These are phyloP conservation scores for Camponotus vicinus DNA, from an alignment of 1,140 invertebrate genomes.

Conservation along the genomic window DNA sequence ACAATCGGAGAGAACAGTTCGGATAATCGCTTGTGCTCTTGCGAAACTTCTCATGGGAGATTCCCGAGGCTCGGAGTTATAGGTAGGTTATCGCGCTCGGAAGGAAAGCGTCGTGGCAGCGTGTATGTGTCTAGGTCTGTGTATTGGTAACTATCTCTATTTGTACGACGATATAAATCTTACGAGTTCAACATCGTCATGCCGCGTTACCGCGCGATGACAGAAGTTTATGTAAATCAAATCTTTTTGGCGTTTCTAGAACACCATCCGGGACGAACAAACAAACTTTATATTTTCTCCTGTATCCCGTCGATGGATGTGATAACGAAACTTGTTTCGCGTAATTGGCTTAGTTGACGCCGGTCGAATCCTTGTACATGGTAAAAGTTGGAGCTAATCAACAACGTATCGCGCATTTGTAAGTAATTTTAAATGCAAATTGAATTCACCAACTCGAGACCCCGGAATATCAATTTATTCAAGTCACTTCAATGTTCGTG, in stretches of 20 bases:
- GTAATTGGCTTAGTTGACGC: conserved; percentile 34
- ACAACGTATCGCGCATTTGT: conserved; percentile 34
- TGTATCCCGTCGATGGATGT: not conserved
- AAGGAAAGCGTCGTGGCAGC: conserved; percentile 18
- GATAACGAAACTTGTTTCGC: not conserved
- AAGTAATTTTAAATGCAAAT: conserved; percentile 53
- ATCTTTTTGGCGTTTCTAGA: not conserved
- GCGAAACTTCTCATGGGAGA: conserved; percentile 66
- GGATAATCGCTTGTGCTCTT: conserved; percentile 67
- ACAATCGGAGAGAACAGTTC: conserved; percentile 66
- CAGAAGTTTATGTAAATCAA: not conserved
- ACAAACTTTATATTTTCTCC: conserved; percentile 23
- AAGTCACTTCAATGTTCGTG: not conserved
- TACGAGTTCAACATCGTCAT: not conserved
- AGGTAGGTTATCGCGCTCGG: conserved; percentile 30
- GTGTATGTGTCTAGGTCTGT: not conserved
- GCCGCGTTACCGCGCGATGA: not conserved
- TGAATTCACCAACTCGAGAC: not conserved
- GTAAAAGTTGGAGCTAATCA: conserved; percentile 44
- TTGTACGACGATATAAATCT: conserved; percentile 30
- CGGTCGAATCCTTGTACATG: conserved; percentile 5
- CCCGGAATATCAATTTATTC: not conserved
- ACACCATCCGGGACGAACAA: not conserved
- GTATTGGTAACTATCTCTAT: not conserved
- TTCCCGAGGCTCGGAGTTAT: conserved; percentile 44